Evolutionary conservation across 2,797 vertebrate genomes (phyloP).

Genomic region (Gadopsis marmoratus): DNA sequence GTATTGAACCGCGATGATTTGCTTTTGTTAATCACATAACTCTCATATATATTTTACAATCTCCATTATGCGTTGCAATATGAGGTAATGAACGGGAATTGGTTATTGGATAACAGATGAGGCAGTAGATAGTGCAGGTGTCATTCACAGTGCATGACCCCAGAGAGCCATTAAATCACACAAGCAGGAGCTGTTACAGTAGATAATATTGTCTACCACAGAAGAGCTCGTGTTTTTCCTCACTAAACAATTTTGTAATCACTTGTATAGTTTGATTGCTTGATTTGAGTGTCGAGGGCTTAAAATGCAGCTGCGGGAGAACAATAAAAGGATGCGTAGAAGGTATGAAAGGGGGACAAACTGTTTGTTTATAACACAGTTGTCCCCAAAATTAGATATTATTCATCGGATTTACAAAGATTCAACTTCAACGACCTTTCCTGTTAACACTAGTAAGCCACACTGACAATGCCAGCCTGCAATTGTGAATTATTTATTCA

Average conservation of each 20-base stretch:
- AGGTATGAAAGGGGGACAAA: not conserved
- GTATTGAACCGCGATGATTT: constrained; percentile 46
- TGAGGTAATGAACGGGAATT: constrained; percentile 54
- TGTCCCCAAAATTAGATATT: not conserved
- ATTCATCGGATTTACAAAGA: not conserved
- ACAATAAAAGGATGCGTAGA: not conserved
- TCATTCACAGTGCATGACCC: constrained; percentile 62
- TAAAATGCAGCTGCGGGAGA: not conserved
- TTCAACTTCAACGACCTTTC: not conserved
- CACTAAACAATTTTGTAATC: constrained; percentile 10
- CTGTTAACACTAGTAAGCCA: not conserved
- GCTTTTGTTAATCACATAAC: constrained; percentile 61
- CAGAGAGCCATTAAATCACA: constrained; percentile 16
- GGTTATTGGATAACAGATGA: constrained; percentile 67
- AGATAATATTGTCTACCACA: not conserved
- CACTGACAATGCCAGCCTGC: not conserved
- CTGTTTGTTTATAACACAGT: not conserved
- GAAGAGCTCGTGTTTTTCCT: not conserved
- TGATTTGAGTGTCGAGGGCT: not conserved
- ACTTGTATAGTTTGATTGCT: not conserved
- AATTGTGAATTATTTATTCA: not conserved
- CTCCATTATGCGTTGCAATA: constrained; percentile 40
- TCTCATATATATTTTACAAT: constrained; percentile 57
- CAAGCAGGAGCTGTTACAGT: constrained; percentile 5
- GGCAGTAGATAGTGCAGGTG: constrained; percentile 43